Evolutionary conservation across 2,888 invertebrate genomes (phyloP).

Genomic region (Apotomis turbidana): DNA sequence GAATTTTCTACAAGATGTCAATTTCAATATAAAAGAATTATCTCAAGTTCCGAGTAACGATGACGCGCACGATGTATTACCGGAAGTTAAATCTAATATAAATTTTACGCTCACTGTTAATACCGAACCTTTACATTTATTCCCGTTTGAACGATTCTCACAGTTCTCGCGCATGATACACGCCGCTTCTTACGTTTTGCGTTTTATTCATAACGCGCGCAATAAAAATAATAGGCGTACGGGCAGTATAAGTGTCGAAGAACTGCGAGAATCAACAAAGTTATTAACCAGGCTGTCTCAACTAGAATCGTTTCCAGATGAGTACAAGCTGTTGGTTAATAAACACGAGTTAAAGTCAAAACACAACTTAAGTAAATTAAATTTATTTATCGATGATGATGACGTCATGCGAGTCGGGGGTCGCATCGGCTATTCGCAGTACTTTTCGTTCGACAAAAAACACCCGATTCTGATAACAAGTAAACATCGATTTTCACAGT

Average conservation of each 20-base stretch:
- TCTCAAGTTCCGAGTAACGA: neutral
- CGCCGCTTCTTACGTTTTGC: conserved; percentile 40
- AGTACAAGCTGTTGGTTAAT: neutral
- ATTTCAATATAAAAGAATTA: conserved; percentile 16
- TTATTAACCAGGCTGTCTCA: conserved; percentile 2
- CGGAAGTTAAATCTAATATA: conserved; percentile 30
- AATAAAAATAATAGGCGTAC: conserved; percentile 6
- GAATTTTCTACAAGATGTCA: conserved; percentile 31
- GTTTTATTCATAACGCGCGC: conserved; percentile 43
- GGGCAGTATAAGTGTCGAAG: conserved; percentile 3
- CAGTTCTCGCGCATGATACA: conserved; percentile 36
- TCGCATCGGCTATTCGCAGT: neutral
- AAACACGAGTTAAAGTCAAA: neutral
- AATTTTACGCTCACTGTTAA: conserved; percentile 16
- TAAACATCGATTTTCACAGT: neutral
- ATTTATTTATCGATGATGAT: neutral
- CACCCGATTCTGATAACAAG: neutral
- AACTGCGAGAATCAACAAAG: neutral
- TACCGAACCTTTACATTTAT: conserved; percentile 8
- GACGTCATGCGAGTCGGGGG: neutral
- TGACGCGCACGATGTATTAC: conserved; percentile 27
- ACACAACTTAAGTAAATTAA: conserved; percentile 2
- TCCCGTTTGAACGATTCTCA: conserved; percentile 39
- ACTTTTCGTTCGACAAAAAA: neutral
- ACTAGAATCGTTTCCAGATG: conserved; percentile 4